Evolutionary conservation across 2,113 vertebrate species (phyloP), one percentile per base, ranked within the genome.

Genomic region (Thunnus maccoyii): DNA sequence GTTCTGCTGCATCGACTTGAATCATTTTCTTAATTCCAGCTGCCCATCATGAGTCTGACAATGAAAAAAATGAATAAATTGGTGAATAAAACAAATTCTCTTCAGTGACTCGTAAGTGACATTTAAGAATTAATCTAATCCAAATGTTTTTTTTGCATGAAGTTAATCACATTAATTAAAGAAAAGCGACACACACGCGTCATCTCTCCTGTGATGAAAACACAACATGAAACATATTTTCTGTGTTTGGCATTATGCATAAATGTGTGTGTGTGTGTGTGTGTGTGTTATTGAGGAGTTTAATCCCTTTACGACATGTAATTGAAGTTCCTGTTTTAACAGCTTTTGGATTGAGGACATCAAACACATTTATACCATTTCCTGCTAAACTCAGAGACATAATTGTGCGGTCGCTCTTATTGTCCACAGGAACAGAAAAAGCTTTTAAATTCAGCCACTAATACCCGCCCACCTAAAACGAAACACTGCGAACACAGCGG

Each of bases 301-400:
- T 85, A 82, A 90, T 88, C 72, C 76, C 47, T 85, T 88, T 83
- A 83, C 71, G 46, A 78, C 74, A 51, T 63, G 79, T 72, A 79
- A 88, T 69, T 78, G 74, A 65, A 66, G 76, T 68, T 51, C 52
- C 75, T 68, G 68, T 69, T 77, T 78, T 67, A 69, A 84, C 74
- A 55, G 61, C 70, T 20, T 30, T 63, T 57, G 71, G 44, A 85
- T 72, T 56, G 76, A 84, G 78, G 76, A 80, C 86, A 78, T 83
- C 61, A 78, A 83, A 83, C 74, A 51, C 82, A 78, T 86, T 86
- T 72, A 76, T 77, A 79, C 61, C 70, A 86, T 84, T 86, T 84
- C 82, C 74, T 72, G 67, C 67, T 70, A 57, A 89, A 87, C 75
- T 87, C 75, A 52, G 60, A 78, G 70, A 62, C 41, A 48, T 52